A percentile compares a stretch with the other conserved stretches of the same genome.
phyloP scores from a whole-genome alignment of 2,888 invertebrate genomes.

The Phlogophora meticulosa region DNA sequence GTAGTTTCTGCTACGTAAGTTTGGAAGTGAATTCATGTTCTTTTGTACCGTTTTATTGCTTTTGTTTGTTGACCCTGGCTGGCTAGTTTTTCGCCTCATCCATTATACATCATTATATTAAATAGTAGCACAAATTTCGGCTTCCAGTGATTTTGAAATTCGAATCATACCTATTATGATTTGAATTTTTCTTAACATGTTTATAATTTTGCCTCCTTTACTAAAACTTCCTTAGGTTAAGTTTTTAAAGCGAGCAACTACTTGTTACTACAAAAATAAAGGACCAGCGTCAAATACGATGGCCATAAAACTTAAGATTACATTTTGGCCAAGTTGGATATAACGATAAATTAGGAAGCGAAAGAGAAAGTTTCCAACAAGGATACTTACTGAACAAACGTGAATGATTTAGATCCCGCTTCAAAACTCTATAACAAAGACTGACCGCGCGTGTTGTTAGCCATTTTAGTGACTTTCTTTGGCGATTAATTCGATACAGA shows the following conservation, averaged over 20 bases:
- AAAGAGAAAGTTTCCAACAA: constrained; percentile 49
- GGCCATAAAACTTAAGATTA: constrained; percentile 31
- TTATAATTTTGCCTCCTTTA: neutral
- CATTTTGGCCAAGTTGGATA: constrained; percentile 35
- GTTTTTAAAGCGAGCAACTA: neutral
- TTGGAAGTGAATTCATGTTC: neutral
- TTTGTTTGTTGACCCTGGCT: constrained; percentile 2
- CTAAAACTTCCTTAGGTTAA: neutral
- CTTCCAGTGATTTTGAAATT: constrained; percentile 17
- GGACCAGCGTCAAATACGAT: neutral
- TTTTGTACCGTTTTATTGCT: neutral
- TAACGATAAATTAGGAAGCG: constrained; percentile 51
- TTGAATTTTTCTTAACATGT: neutral
- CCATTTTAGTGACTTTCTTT: constrained; percentile 34
- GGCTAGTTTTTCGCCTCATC: constrained; percentile 15
- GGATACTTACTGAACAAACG: constrained; percentile 58
- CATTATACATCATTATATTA: constrained; percentile 18
- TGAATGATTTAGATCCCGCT: constrained; percentile 57
- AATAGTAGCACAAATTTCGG: neutral
- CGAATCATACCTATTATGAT: neutral
- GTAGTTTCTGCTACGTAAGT: too few species aligned
- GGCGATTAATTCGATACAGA: constrained; percentile 33
- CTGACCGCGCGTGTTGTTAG: constrained; percentile 37
- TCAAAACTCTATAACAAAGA: constrained; percentile 32
- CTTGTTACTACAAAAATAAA: neutral